Evolutionary conservation across 2,797 vertebrate species (phyloP).

Genomic region (Argyrosomus regius): DNA sequence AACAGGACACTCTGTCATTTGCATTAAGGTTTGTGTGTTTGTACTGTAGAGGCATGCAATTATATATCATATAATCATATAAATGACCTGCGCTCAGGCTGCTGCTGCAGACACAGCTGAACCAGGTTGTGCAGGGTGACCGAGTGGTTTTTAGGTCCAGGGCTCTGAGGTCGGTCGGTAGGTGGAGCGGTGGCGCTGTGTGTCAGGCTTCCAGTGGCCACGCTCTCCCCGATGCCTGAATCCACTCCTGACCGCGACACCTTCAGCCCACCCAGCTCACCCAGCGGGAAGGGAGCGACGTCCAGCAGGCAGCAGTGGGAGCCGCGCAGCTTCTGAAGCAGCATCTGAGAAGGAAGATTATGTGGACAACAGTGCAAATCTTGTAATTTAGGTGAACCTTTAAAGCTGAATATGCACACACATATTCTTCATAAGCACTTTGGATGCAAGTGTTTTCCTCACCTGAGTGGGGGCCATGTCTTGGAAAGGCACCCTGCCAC

Average conservation of each 20-base stretch:
- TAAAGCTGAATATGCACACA: not conserved
- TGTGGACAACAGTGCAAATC: not conserved
- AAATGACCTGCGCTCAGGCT: slow-evolving; percentile 91
- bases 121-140: slow-evolving; percentile 94
- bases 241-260: slow-evolving; percentile 94
- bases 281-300: slow-evolving; percentile 87
- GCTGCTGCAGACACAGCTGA: slow-evolving; percentile 95
- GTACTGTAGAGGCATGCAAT: not conserved
- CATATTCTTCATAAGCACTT: too few species aligned
- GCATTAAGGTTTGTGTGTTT: not conserved
- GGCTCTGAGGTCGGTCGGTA: slow-evolving; percentile 90
- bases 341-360: slow-evolving; percentile 87
- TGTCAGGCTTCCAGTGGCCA: slow-evolving; percentile 89
- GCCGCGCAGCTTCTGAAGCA: slow-evolving; percentile 96
- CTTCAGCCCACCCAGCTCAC: slow-evolving; percentile 92
- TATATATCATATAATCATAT: not conserved
- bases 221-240: slow-evolving; percentile 96
- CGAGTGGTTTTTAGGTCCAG: slow-evolving; percentile 93
- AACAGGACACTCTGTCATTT: slow-evolving; percentile 21
- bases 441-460: slow-evolving; percentile 28
- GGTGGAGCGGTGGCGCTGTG: slow-evolving; percentile 89
- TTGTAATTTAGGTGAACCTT: not conserved
- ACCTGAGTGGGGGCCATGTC: slow-evolving; percentile 97
- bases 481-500: slow-evolving; percentile 95
- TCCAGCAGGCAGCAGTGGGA: slow-evolving; percentile 91